Percentiles rank a stretch among this genome's conserved stretches.
These are phyloP conservation scores for Ceratoteleas bidentatus DNA, from an alignment of 1,140 invertebrate genomes.

Conservation along the genomic window DNA sequence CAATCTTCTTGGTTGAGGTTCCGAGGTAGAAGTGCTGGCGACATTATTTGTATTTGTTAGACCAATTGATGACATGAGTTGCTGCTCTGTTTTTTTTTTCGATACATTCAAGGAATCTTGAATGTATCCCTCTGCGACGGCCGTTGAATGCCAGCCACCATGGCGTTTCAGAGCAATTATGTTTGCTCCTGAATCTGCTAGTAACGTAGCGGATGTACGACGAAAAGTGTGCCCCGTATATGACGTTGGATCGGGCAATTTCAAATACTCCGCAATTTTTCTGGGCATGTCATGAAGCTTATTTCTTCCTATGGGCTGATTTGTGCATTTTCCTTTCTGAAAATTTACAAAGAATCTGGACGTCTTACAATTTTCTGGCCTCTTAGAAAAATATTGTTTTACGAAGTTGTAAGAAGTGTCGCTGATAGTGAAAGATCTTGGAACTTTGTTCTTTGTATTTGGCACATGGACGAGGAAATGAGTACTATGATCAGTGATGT, in stretches of 20 bases:
- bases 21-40: no score
- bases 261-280: not conserved
- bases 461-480: not conserved
- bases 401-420: slow-evolving; percentile 11
- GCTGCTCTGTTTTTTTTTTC: not conserved
- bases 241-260: not conserved
- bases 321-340: slow-evolving; percentile 6
- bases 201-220: slow-evolving; percentile 9
- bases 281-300: no score
- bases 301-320: not conserved
- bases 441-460: slow-evolving; percentile 15
- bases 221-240: slow-evolving; percentile 11
- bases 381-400: slow-evolving; percentile 4
- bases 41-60: no score
- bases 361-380: not conserved
- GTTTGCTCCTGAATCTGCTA: slow-evolving; percentile 6
- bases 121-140: not conserved
- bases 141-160: slow-evolving; percentile 9
- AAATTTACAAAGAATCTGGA: slow-evolving; percentile 14
- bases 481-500: slow-evolving; percentile 7
- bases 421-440: slow-evolving; percentile 12
- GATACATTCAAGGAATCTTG: not conserved
- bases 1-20: no score
- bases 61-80: not conserved
- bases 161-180: slow-evolving; percentile 7